Conservation (phyloP, 2,113 vertebrate genomes). For the Oreochromis aureus region DNA sequence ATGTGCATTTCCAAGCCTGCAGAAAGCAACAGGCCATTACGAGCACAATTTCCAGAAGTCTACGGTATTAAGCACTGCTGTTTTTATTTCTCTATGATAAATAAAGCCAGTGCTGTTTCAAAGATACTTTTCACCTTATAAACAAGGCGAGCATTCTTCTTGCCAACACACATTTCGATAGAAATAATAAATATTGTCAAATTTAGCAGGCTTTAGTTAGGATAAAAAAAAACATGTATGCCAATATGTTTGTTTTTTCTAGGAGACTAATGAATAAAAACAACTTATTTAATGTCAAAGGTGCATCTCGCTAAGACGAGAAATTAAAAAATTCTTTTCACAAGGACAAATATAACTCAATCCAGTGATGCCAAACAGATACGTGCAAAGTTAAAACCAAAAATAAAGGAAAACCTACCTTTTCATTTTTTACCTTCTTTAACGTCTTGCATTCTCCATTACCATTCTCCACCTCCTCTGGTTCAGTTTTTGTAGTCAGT, state of each 20-base stretch:
- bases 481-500: conserved; percentile 88
- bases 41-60: not conserved
- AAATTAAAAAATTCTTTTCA: not conserved
- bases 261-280: not conserved
- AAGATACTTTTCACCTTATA: not conserved
- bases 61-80: not conserved
- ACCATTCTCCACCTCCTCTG: conserved; percentile 86
- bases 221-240: not conserved
- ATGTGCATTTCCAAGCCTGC: not conserved
- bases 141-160: not conserved
- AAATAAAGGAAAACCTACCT: conserved; percentile 77
- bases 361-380: not conserved
- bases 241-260: not conserved
- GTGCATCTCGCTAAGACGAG: not conserved
- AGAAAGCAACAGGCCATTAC: not conserved
- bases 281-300: not conserved
- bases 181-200: not conserved
- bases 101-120: not conserved
- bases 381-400: not conserved
- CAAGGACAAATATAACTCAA: not conserved
- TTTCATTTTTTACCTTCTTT: conserved; percentile 97
- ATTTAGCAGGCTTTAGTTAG: not conserved
- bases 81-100: not conserved
- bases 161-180: not conserved
- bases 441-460: conserved; percentile 84